Base-by-base conservation (phyloP, 2,797 vertebrate species). In the Heterohyrax brucei region DNA sequence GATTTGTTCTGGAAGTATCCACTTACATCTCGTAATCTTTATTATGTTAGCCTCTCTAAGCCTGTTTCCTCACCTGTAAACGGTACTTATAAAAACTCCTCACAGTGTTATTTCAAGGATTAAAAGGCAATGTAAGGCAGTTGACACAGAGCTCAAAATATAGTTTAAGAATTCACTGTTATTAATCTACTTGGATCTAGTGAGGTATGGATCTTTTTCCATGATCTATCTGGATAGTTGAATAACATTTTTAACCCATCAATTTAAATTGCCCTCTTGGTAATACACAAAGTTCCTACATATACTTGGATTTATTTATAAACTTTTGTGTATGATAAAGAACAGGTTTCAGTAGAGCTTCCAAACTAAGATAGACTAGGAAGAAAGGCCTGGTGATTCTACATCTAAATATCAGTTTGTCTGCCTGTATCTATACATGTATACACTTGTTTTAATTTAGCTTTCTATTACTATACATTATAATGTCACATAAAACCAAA, bases 381-480 rank as follows among this genome's bases (percentile, higher is more conserved):
- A 53, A 53, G 50, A 53, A 53, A 53, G 50, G 50, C 50, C 50
- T 53, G 50, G 50, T 53, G 50, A 53, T 53, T 53, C 50, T 53
- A 53, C 50, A 53, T 53, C 50, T 53, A 53, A 53, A 53, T 8
- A 53, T 53, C 50, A 53, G 64, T 88, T 64, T 14, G n/a, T 73
- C 56, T 86, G 28, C 83, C 61, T 92, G 16, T 33, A 70, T 78
- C 89, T 83, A 83, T 10, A 78, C 72, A 87, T 33, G n/a, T 30
- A 83, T 50, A 72, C 78, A 72, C 78, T 61, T 79, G 62, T 83
- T 72, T 95, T 72, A 44, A 92, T 83, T 72, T 82, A 82, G 61
- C 26, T 88, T 87, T 78, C 79, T 92, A 9, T 78, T 92, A 72
- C 48, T 70, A 53, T 56, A 33, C 30, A 85, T 66, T 68, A 26